Conservation (phyloP, 2,888 invertebrate genomes). For the Oxycera nigricornis region DNA sequence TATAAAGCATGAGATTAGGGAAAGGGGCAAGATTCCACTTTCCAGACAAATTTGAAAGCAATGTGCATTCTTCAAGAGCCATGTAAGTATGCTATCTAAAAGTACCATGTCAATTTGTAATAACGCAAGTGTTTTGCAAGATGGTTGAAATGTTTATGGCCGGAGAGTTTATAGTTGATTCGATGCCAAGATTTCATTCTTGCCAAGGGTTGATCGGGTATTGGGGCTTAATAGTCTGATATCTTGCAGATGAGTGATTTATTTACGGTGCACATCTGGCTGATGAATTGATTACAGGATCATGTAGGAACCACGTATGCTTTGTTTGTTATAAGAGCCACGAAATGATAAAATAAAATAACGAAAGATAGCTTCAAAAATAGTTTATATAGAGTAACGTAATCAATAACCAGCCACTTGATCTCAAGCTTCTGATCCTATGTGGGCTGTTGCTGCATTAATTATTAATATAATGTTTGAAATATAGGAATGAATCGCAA, state of each 20-base stretch:
- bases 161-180: not conserved
- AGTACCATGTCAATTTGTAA: slow-evolving; percentile 8
- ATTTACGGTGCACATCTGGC: not conserved
- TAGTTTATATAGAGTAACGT: no score
- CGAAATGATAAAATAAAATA: no score
- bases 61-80: not conserved
- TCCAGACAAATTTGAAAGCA: not conserved
- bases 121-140: slow-evolving; percentile 5
- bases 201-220: not conserved
- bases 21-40: not conserved
- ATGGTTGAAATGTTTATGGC: not conserved
- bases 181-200: not conserved
- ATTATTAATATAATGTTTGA: no score
- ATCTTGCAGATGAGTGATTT: not conserved
- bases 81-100: not conserved
- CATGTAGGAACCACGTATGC: not conserved
- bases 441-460: no score
- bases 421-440: no score
- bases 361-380: no score
- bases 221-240: not conserved
- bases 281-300: not conserved
- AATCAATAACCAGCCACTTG: no score
- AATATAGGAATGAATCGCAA: no score
- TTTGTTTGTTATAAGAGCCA: not conserved
- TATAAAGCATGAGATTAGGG: not conserved